Base-by-base conservation (phyloP, 2,888 invertebrate species). In the Drosophila tanythrix region DNA sequence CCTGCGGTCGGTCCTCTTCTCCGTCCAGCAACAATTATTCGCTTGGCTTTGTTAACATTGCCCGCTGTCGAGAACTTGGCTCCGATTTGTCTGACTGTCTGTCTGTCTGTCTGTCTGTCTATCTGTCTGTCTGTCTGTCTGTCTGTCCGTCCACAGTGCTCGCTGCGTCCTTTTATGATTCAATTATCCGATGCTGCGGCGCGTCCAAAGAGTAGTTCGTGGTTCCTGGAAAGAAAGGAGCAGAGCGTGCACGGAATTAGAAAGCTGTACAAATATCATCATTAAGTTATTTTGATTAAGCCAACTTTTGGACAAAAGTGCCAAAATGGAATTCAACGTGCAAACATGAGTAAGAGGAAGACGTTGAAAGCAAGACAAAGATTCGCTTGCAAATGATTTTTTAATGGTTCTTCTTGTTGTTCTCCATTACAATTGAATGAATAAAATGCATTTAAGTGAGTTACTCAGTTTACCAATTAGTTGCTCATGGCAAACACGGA, bases 271-370 rank as follows among this genome's bases (percentile, higher is more conserved):
- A 90, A 89, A 87, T 89, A 89, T 75, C 82, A 87, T 90, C 82
- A 87, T 90, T 90, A 90, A 89, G 84, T 87, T 89, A 87, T 89
- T 87, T 87, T 90, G 84, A 86, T 86, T 88, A 86, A 86, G 81
- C 38, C 15, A 90, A 88, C 82, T 88, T 79, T 86, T 21, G 31
- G 72, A 77, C 77, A 35, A 80, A 76, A 85, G 76, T 74, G 88
- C 81, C 82, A 81, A 83, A 81, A 81, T 11, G 59, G 75, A 79
- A 70, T 62, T 62, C 52, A 62, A 52, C 33, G 55, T 58, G 48
- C 40, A 51, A 36, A 48, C 38, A 36, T 40, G 46, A 48, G 33
- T 27, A 50, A 36, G 38, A 55, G 33, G 21, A 27, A 18, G 10
- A 38, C n/a, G 33, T 25, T 10, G 33, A 60, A 53, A 21, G 51